Conservation (phyloP, 2,113 vertebrate species). For the Daphoenositta chrysoptera region DNA sequence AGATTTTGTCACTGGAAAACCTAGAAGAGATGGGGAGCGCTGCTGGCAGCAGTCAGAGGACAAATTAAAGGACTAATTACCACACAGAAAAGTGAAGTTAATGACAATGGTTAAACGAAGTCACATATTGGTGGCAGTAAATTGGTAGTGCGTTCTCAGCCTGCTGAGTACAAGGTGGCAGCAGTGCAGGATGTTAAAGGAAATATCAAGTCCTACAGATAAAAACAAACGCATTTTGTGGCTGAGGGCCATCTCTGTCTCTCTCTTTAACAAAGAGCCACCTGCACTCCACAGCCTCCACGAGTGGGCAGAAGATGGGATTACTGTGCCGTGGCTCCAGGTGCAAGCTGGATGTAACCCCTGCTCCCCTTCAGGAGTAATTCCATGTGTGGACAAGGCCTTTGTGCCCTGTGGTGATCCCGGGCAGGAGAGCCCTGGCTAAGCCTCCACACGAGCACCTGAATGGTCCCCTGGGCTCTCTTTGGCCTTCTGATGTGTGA, state of each 20-base stretch:
- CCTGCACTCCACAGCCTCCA: background rate
- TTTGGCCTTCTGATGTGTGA: background rate
- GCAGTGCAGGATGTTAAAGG: background rate
- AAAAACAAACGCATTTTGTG: background rate
- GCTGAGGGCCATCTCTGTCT: background rate
- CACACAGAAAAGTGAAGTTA: background rate
- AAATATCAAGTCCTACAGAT: background rate
- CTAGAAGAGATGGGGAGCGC: background rate
- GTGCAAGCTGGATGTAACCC: background rate
- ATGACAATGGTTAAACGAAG: background rate
- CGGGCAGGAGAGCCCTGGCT: background rate
- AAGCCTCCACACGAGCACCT: rapidly evolving
- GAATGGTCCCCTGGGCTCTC: background rate
- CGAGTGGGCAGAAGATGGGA: background rate
- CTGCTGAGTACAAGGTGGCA: background rate
- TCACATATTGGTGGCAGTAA: background rate
- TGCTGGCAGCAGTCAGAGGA: background rate
- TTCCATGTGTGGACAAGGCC: background rate
- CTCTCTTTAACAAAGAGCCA: background rate
- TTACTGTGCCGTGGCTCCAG: rapidly evolving
- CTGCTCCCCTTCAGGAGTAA: background rate
- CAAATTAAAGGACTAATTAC: background rate
- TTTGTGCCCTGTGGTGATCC: background rate
- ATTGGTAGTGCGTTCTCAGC: background rate
- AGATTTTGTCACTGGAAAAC: background rate